Base-by-base conservation (phyloP, 2,113 vertebrate genomes). In the Sphyrna mokarran region DNA sequence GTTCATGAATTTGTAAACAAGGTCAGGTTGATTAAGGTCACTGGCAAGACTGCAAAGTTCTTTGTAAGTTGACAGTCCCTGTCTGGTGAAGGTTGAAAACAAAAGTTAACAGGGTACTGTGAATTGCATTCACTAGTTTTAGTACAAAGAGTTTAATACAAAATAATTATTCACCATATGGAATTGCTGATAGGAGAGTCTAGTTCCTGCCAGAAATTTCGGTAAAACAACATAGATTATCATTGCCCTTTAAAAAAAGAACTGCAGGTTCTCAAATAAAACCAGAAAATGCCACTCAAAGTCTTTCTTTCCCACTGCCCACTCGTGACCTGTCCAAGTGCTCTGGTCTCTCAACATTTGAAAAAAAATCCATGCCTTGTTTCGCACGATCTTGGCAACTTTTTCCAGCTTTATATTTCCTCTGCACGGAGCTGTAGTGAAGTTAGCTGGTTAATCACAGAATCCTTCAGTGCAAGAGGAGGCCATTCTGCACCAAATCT, bases 1-100 rank as follows among this genome's bases (percentile, higher is more conserved):
- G 97, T 99, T 99, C 99, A 99, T 99, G 97, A 99, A 99, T 97
- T 99, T 99, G 97, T 99, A 99, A 68, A 99, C 98, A 5, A 99
- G 98, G 96, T 99, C 99, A 23, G 99, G 99, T 95, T 99, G 99
- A 97, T 99, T 99, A 95, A 99, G 98, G 97, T 99, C 99, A 96
- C 99, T 99, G 96, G 99, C 99, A 97, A 99, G 96, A 80, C 99
- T 98, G 97, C 99, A 99, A 96, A 99, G 99, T 95, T 99, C 99
- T 97, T 99, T 99, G 96, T 99, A 99, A 37, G 99, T 99, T 95
- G 99, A 98, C 96, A 99, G 97, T 94, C 98, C 98, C 95, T 99
- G 99, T 96, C 99, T 99, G 98, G 66, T 76, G 96, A 97, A 68
- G 3, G n/a, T 61, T 96, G 91, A 13, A 68, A 3, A 16, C 48